These are phyloP conservation scores for Drosophila acutilabella DNA, from an alignment of 2,888 invertebrate genomes.

Conservation along the genomic window DNA sequence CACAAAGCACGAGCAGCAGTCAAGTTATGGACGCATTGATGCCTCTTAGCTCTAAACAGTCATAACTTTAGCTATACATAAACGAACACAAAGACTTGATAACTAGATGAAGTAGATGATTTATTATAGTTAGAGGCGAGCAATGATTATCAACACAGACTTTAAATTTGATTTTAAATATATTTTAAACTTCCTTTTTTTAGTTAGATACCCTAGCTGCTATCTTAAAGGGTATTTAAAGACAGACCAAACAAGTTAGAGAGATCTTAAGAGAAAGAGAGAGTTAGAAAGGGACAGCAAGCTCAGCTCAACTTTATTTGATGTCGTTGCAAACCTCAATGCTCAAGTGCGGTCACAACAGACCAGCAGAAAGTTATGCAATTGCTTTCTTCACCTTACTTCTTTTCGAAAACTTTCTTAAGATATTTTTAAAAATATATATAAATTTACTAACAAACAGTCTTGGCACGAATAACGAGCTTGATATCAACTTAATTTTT, in stretches of 20 bases:
- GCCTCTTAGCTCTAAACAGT: too few relatives aligned
- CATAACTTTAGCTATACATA: too few relatives aligned
- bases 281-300: background rate
- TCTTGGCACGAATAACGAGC: slow-evolving; percentile 3
- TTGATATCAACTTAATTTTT: background rate
- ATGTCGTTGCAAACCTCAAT: slow-evolving; percentile 34
- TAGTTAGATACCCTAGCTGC: background rate
- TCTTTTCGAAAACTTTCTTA: slow-evolving; percentile 17
- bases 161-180: too few relatives aligned
- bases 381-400: slow-evolving; percentile 34
- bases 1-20: slow-evolving; percentile 30
- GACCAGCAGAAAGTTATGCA: slow-evolving; percentile 59
- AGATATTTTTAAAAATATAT: slow-evolving; percentile 25
- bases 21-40: too few relatives aligned
- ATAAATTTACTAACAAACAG: slow-evolving; percentile 17
- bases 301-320: slow-evolving; percentile 55
- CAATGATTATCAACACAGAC: too few relatives aligned
- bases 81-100: too few relatives aligned
- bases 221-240: background rate
- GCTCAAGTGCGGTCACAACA: slow-evolving; percentile 62
- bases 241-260: background rate
- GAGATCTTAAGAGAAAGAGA: background rate
- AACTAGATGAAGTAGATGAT: too few relatives aligned
- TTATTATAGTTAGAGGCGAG: too few relatives aligned
- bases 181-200: background rate